phyloP scores from a whole-genome alignment of 2,797 vertebrate species.

The Sebastes diaconus region DNA sequence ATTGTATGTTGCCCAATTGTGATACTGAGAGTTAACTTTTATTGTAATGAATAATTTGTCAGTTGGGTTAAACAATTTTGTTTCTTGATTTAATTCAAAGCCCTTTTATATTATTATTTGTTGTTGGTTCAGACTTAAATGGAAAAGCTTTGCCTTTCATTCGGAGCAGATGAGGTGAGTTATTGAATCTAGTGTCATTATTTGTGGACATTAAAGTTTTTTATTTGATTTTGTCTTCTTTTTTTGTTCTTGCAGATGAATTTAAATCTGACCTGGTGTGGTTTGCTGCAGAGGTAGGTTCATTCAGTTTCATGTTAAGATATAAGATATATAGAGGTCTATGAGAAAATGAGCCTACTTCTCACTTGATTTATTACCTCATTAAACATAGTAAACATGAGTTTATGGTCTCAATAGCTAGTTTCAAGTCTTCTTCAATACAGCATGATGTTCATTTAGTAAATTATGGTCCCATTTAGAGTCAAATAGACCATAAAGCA shows the following conservation, averaged over 20 bases:
- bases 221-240: background rate
- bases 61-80: background rate
- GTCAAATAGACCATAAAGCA: too few relatives aligned
- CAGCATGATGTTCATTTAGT: too few relatives aligned
- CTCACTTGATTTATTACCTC: too few relatives aligned
- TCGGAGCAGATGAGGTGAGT: constrained; percentile 37
- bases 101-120: background rate
- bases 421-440: too few relatives aligned
- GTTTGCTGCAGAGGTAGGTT: constrained; percentile 24
- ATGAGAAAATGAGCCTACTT: too few relatives aligned
- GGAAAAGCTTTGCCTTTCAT: background rate
- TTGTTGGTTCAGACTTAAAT: background rate
- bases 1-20: background rate
- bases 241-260: constrained; percentile 22
- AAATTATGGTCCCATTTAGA: too few relatives aligned
- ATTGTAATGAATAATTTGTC: background rate
- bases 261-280: background rate
- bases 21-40: background rate
- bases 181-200: rapidly evolving
- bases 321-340: too few relatives aligned
- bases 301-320: background rate
- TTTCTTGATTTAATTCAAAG: background rate
- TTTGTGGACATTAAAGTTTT: background rate
- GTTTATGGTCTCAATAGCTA: too few relatives aligned
- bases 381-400: too few relatives aligned